phyloP scores from a whole-genome alignment of 2,888 invertebrate species.

The Acronicta leporina region DNA sequence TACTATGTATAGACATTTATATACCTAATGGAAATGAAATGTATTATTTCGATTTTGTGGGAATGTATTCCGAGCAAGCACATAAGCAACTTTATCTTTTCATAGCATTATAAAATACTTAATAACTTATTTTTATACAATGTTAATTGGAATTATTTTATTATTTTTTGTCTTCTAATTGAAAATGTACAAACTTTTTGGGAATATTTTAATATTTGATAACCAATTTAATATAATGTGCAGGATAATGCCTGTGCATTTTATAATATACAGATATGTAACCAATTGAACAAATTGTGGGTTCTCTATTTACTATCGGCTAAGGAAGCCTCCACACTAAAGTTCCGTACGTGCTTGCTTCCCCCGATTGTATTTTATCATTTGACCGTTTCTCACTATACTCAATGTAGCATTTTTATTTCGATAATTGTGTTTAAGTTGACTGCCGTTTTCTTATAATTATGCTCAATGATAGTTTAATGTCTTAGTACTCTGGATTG shows the following conservation, averaged over 20 bases:
- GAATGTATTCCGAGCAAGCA: constrained; percentile 54
- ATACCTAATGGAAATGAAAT: constrained; percentile 58
- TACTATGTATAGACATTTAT: constrained; percentile 60
- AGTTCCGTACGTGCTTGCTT: constrained; percentile 57
- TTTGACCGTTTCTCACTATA: constrained; percentile 79
- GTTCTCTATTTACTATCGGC: constrained; percentile 41
- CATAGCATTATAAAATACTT: neutral
- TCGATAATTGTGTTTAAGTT: constrained; percentile 74
- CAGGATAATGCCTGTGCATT: constrained; percentile 42
- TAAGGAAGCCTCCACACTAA: constrained; percentile 34
- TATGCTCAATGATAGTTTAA: constrained; percentile 86
- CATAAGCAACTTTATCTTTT: constrained; percentile 49
- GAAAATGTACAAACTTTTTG: constrained; percentile 51
- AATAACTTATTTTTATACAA: constrained; percentile 9
- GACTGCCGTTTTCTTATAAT: constrained; percentile 85
- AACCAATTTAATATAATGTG: constrained; percentile 44
- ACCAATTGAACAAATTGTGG: constrained; percentile 49
- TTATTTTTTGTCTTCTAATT: constrained; percentile 20
- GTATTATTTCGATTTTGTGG: constrained; percentile 56
- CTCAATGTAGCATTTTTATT: constrained; percentile 84
- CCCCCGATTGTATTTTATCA: constrained; percentile 61
- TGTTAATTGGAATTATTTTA: constrained; percentile 28
- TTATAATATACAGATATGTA: constrained; percentile 40
- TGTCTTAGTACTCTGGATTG: constrained; percentile 67
- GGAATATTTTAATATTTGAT: constrained; percentile 52